Evolutionary conservation across 2,113 vertebrate species (phyloP).

Genomic region (Tyto alba): DNA sequence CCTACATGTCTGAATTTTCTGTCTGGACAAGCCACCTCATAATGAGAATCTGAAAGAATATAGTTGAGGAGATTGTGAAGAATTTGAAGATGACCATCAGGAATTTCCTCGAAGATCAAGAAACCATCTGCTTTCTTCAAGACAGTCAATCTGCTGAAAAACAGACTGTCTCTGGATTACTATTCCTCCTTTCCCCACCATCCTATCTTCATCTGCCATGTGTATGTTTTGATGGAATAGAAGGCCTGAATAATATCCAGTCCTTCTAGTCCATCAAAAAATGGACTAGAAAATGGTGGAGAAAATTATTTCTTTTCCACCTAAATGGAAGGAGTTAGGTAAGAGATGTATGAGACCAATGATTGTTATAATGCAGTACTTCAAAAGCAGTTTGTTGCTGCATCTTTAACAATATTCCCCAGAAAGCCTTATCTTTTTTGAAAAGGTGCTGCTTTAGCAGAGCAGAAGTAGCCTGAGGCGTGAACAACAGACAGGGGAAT

Average conservation of each 20-base stretch:
- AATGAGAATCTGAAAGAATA: not conserved
- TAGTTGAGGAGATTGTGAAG: not conserved
- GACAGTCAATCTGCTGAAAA: not conserved
- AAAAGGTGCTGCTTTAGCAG: not conserved
- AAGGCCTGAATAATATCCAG: not conserved
- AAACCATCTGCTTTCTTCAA: not conserved
- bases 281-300: not conserved
- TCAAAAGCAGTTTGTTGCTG: not conserved
- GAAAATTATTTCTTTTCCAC: not conserved
- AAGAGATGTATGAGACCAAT: not conserved
- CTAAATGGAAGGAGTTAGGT: not conserved
- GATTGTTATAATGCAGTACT: not conserved
- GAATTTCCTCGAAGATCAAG: constrained; percentile 5
- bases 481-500: not conserved
- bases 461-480: not conserved
- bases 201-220: not conserved
- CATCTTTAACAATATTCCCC: not conserved
- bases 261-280: not conserved
- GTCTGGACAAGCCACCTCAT: not conserved
- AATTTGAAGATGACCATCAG: not conserved
- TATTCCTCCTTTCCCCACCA: not conserved
- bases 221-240: not conserved
- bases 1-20: not conserved
- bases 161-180: not conserved
- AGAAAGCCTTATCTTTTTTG: not conserved